Base-by-base conservation (phyloP, 2,888 invertebrate genomes). In the Strigamia transsilvanica region DNA sequence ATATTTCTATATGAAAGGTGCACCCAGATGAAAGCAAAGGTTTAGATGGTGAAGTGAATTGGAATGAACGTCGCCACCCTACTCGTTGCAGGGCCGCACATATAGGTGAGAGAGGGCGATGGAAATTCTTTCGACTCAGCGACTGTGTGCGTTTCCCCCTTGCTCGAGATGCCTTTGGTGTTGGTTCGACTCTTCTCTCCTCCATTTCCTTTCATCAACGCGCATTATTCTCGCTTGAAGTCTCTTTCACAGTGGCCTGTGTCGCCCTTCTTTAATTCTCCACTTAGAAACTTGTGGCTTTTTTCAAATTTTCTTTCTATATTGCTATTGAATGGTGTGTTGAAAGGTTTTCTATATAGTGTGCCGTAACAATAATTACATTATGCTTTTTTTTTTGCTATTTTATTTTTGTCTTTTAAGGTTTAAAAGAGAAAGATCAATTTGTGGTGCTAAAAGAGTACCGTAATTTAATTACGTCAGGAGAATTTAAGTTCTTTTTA, bases 41-140 rank as follows among this genome's bases (percentile, higher is more conserved):
- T 73, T 73, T 73, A 73, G 73, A 73, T 73, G 73, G 73, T 73
- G 73, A 32, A 73, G 73, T 73, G 73, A 73, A 73, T 73, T 73
- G 73, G 73, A 73, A 73, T 73, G 73, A 73, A 73, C 73, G 73
- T 73, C 73, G 32, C 27, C 73, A 32, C 73, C 61, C 61, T 32
- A 27, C 73, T 73, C 73, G 32, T 56, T 56, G 15, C 32, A 73
- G 73, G 61, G 73, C 73, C 27, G 32, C 73, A 32, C 32, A 32
- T 73, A 27, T 73, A 73, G 73, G 73, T 73, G 32, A 73, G 73
- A 73, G 73, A 73, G 73, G 73, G 73, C 73, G 73, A 73, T 73
- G 73, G 73, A 73, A 73, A 73, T 73, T 73, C 73, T 73, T 73
- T 73, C 73, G 73, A 73, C 73, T 73, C 73, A 73, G 27, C 73